Evolutionary conservation across 1,140 invertebrate genomes (phyloP).

Genomic region (Drosophila pruinosa): DNA sequence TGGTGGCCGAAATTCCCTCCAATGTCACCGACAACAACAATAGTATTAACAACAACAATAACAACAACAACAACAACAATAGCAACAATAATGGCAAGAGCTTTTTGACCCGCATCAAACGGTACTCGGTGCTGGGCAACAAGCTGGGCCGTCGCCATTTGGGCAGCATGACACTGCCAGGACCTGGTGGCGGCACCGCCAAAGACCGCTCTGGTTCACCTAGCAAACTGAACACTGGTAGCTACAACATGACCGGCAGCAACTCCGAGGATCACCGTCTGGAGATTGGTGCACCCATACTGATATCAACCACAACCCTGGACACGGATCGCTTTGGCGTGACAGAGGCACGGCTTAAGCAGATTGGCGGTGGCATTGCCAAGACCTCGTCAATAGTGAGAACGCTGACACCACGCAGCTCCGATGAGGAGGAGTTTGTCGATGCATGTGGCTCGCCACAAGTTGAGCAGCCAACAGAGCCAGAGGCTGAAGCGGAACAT

Average conservation of each 20-base stretch:
- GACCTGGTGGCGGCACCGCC: not conserved
- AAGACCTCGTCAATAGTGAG: constrained; percentile 56
- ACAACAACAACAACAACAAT: constrained; percentile 38
- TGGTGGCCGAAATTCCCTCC: constrained; percentile 42
- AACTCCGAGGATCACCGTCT: constrained; percentile 77
- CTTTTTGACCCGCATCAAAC: constrained; percentile 74
- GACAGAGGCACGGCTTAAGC: constrained; percentile 66
- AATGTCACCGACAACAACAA: constrained; percentile 27
- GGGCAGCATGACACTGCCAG: constrained; percentile 50
- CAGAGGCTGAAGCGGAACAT: not conserved
- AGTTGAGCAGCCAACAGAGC: not conserved
- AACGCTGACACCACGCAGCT: constrained; percentile 65
- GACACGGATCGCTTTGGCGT: constrained; percentile 78
- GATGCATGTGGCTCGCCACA: constrained; percentile 65
- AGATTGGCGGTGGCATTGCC: constrained; percentile 77
- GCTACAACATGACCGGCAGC: constrained; percentile 81
- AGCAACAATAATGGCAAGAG: constrained; percentile 40
- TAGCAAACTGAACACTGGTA: constrained; percentile 62
- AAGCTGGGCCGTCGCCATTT: constrained; percentile 65
- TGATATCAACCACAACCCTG: constrained; percentile 80
- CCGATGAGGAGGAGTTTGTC: constrained; percentile 72
- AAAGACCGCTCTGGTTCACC: constrained; percentile 46
- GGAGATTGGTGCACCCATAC: constrained; percentile 78
- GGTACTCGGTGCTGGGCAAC: constrained; percentile 74
- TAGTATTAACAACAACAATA: constrained; percentile 22